Base-by-base conservation (phyloP, 1,140 invertebrate genomes). In the Cyphomyrmex costatus region DNA sequence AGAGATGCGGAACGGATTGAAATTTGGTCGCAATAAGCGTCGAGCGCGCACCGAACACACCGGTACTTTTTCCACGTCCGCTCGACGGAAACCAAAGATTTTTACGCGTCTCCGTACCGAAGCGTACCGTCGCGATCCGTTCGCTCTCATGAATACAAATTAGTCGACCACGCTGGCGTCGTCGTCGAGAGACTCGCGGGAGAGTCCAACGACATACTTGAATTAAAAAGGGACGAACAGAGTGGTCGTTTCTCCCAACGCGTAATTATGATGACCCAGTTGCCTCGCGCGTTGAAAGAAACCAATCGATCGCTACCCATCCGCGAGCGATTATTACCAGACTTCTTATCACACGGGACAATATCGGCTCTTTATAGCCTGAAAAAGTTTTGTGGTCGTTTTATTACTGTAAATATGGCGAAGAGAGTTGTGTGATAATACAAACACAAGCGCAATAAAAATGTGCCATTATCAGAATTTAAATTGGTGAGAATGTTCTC, bases 121-220 rank as follows among this genome's bases (percentile, higher is more conserved):
- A 58, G 76, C 63, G 51, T 21, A 36, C 49, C 71, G 60, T 77
- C 46, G 46, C 58, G 30, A 73, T 85, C 63, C 42, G 21, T 78
- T 80, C 60, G 60, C 82, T 42, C 86, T 88, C 33, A 87, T 77
- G 71, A 88, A 88, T 88, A 88, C 78, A 84, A 87, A 88, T 88
- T 88, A 87, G 56, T 30, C 60, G 19, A 2, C 36, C 14, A 30
- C 66, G 51, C 36, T 71, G 65, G 51, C 79, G 53, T 71, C 68
- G 33, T 73, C 66, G 53, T 73, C 66, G 66, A 74, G 33, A 74
- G 68, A 74, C 66, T 60, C 51, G 63, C 12, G 16, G 36, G 24
- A 65, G 27, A 65, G 27, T 53, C 33, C 36, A 21, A 58, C 27
- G 71, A 78, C 79, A 85, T 42, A 73, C 56, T 74, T 30, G 71